A percentile compares a stretch with the other conserved stretches of the same genome.
Conservation (phyloP, 2,113 vertebrate species). For the Pseudonaja textilis region DNA sequence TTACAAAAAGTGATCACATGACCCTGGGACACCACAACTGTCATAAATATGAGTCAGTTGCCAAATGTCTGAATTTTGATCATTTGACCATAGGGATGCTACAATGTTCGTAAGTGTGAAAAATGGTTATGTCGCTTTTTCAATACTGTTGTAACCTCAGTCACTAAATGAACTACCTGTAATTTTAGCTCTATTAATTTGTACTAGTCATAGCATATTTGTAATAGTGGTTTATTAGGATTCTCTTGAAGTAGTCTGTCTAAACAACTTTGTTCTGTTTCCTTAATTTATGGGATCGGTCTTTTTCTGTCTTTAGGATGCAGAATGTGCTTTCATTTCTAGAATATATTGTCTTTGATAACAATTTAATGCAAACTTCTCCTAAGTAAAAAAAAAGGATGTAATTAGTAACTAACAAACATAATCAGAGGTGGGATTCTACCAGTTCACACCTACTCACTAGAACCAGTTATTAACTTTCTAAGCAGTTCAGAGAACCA, state of each 20-base stretch:
- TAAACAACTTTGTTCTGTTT: background rate
- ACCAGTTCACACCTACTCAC: no score
- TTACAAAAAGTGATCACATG: background rate
- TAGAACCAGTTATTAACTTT: no score
- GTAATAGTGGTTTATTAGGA: background rate
- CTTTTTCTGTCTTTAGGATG: background rate
- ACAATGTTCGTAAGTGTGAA: background rate
- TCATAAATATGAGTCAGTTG: background rate
- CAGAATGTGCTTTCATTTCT: background rate
- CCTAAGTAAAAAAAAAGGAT: background rate
- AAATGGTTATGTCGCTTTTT: background rate
- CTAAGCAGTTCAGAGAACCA: no score
- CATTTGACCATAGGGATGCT: background rate
- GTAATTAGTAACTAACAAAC: background rate
- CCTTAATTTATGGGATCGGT: background rate
- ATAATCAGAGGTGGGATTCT: background rate
- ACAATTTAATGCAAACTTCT: background rate
- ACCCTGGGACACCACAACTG: background rate
- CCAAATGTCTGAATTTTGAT: background rate
- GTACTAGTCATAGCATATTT: background rate
- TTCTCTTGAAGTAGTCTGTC: background rate
- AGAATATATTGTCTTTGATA: background rate
- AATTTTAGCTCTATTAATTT: background rate
- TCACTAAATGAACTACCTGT: background rate
- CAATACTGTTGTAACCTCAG: background rate